Evolutionary conservation across 1,140 invertebrate genomes (phyloP).

Genomic region (Homarus americanus): DNA sequence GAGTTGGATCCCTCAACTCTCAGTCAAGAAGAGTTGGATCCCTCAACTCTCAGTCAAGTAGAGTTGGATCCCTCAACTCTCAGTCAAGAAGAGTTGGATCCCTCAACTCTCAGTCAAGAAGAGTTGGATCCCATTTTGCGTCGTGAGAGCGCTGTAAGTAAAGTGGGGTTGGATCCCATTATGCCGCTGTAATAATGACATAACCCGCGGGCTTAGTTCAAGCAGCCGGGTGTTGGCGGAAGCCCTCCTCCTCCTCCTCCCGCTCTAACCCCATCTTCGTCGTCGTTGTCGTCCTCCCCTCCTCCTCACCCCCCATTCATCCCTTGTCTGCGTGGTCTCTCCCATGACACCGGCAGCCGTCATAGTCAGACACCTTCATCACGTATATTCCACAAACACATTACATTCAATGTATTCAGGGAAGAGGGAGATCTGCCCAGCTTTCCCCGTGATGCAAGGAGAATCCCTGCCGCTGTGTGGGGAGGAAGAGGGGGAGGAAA

Average conservation of each 20-base stretch:
- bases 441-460: not conserved
- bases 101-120: not conserved
- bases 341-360: too few species aligned
- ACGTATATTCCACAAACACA: not conserved
- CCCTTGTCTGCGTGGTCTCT: too few species aligned
- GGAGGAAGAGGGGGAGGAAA: too few species aligned
- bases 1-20: too few species aligned
- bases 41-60: too few species aligned
- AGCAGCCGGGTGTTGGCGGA: not conserved
- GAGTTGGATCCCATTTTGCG: not conserved
- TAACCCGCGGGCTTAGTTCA: not conserved
- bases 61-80: too few species aligned
- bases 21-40: too few species aligned
- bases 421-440: not conserved
- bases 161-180: not conserved
- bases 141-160: not conserved
- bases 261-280: not conserved
- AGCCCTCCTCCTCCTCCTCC: not conserved
- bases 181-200: not conserved
- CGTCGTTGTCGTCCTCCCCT: too few species aligned
- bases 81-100: too few species aligned
- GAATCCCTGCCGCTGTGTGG: not conserved
- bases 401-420: not conserved
- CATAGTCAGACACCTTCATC: not conserved
- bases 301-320: not conserved